phyloP scores from a whole-genome alignment of 2,797 vertebrate genomes.

The Propithecus deckenii region DNA sequence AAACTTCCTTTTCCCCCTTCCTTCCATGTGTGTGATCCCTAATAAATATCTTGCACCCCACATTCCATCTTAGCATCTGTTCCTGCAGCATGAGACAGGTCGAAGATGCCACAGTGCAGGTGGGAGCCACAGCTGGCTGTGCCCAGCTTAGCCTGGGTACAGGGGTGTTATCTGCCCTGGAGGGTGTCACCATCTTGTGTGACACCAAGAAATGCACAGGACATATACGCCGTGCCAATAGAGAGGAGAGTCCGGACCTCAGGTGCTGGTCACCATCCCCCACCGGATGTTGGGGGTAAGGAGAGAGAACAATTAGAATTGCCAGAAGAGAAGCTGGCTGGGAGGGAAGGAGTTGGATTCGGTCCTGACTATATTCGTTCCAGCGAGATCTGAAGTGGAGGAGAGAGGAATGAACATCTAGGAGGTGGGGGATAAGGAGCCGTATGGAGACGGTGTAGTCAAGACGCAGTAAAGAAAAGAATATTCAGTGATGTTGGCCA shows the following conservation, averaged over 20 bases:
- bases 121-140: background rate
- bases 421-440: background rate
- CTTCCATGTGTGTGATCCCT: background rate
- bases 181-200: background rate
- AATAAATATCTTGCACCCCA: background rate
- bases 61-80: background rate
- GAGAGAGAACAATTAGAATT: background rate
- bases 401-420: background rate
- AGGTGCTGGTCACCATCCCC: background rate
- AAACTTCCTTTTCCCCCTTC: background rate
- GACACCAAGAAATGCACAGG: background rate
- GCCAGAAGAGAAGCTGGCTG: background rate
- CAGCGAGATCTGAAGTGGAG: background rate
- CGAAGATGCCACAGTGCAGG: background rate
- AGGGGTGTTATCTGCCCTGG: too few species aligned
- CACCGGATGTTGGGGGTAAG: background rate
- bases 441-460: too few species aligned
- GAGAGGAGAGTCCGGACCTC: background rate
- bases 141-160: background rate
- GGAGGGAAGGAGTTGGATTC: background rate
- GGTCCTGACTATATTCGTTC: background rate
- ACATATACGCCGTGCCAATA: rapidly evolving
- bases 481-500: background rate
- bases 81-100: background rate
- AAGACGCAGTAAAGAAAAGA: background rate